Evolutionary conservation across 1,140 invertebrate species (phyloP).

Genomic region (Lordiphosa collinella): DNA sequence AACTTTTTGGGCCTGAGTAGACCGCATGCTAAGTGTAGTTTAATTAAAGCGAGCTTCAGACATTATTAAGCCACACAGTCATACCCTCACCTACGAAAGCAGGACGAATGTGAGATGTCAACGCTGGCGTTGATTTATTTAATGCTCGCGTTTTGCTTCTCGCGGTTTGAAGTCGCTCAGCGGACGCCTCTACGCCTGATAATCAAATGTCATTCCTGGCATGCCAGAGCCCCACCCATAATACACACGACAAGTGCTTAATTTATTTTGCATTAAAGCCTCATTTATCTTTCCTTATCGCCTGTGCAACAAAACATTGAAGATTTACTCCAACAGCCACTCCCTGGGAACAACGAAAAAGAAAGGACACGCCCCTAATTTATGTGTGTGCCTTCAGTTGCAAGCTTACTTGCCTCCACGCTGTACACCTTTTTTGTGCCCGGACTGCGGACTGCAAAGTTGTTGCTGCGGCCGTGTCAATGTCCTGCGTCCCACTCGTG

Average conservation of each 20-base stretch:
- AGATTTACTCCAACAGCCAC: constrained; percentile 65
- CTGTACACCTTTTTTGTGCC: constrained; percentile 18
- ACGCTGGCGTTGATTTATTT: constrained; percentile 67
- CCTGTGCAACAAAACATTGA: constrained; percentile 69
- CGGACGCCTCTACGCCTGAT: constrained; percentile 38
- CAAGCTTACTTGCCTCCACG: constrained; percentile 36
- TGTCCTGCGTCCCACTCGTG: constrained; percentile 48
- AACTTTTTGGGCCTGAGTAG: constrained; percentile 12
- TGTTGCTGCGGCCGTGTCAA: constrained; percentile 48
- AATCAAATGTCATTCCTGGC: constrained; percentile 72
- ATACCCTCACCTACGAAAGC: constrained; percentile 9
- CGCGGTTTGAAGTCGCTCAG: constrained; percentile 40
- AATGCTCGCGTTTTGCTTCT: constrained; percentile 26
- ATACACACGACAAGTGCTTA: constrained; percentile 74
- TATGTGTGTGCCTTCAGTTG: constrained; percentile 64
- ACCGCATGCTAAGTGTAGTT: constrained; percentile 30
- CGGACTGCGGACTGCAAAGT: constrained; percentile 29
- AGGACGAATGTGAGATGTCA: constrained; percentile 33
- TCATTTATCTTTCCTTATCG: constrained; percentile 76
- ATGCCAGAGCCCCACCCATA: constrained; percentile 41
- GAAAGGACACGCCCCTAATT: constrained; percentile 61
- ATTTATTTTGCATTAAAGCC: constrained; percentile 76
- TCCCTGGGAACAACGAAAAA: constrained; percentile 7
- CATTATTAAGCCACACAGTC: constrained; percentile 47
- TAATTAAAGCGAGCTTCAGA: constrained; percentile 61